phyloP scores from a whole-genome alignment of 2,797 vertebrate genomes.

The Chelidonichthys spinosus region DNA sequence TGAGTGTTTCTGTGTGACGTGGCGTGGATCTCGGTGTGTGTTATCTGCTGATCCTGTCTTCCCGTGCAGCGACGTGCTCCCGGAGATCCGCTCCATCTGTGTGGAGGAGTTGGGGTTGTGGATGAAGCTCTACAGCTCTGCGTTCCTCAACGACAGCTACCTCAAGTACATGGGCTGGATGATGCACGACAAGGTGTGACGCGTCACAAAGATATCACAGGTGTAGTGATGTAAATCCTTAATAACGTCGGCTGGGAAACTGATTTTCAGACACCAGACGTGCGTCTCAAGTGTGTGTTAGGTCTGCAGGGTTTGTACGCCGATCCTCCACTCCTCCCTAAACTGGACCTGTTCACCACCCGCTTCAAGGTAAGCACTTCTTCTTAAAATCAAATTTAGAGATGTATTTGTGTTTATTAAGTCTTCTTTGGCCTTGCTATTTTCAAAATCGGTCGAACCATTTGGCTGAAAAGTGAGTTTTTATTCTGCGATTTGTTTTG shows the following conservation, averaged over 20 bases:
- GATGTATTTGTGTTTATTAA: too few relatives aligned
- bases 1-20: conserved; percentile 55
- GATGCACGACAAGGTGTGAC: conserved; percentile 90
- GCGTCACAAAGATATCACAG: not conserved
- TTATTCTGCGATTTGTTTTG: too few relatives aligned
- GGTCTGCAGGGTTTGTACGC: conserved; percentile 88
- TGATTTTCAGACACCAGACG: conserved; percentile 87
- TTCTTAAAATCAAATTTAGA: not conserved
- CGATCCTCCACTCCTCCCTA: conserved; percentile 84
- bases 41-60: too few relatives aligned
- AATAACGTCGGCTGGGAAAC: not conserved
- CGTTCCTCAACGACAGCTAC: conserved; percentile 91
- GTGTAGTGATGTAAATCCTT: not conserved
- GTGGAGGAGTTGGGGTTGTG: conserved; percentile 91
- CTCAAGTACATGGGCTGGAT: conserved; percentile 96
- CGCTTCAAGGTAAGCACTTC: conserved; percentile 90
- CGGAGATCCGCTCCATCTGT: conserved; percentile 91
- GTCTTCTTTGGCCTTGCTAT: too few relatives aligned
- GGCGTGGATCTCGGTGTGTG: not conserved
- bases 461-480: too few relatives aligned
- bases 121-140: conserved; percentile 89
- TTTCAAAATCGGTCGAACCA: too few relatives aligned
- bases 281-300: conserved; percentile 91
- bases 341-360: conserved; percentile 91
- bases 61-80: conserved; percentile 86